A percentile compares a stretch with the other conserved stretches of the same genome.
Evolutionary conservation across 1,140 invertebrate genomes (phyloP).

Genomic region (Mizuhopecten yessoensis): DNA sequence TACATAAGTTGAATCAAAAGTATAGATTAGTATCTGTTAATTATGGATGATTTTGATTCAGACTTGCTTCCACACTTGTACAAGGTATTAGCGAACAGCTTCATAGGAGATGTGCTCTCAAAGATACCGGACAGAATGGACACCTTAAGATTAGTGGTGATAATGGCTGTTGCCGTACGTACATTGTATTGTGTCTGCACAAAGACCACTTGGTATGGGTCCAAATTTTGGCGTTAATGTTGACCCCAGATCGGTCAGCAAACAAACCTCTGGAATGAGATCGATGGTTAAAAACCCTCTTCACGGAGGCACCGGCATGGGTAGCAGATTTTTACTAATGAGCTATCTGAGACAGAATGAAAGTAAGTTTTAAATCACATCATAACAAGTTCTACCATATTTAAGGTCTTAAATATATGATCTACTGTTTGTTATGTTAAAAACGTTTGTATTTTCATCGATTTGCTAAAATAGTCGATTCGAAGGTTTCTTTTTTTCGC

Average conservation of each 20-base stretch:
- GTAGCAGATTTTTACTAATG: not conserved
- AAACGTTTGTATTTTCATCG: too few relatives aligned
- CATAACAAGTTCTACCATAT: too few relatives aligned
- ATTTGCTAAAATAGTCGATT: too few relatives aligned
- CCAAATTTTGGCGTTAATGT: not conserved
- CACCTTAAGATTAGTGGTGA: not conserved
- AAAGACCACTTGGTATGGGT: not conserved
- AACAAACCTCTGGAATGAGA: not conserved
- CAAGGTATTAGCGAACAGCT: too few relatives aligned
- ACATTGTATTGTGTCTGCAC: conserved; percentile 6
- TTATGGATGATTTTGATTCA: too few relatives aligned
- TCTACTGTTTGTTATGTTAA: too few relatives aligned
- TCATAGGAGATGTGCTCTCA: too few relatives aligned
- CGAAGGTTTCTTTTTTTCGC: too few relatives aligned
- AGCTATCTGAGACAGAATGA: not conserved
- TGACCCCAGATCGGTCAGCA: not conserved
- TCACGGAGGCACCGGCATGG: not conserved
- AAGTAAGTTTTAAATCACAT: not conserved
- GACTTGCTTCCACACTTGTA: too few relatives aligned
- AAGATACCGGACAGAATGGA: not conserved
- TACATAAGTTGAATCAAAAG: too few relatives aligned
- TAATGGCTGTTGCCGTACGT: not conserved
- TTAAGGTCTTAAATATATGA: too few relatives aligned
- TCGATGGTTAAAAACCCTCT: not conserved
- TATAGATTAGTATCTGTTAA: too few relatives aligned